Base-by-base conservation (phyloP, 1,140 invertebrate genomes). In the Drosophila azteca region DNA sequence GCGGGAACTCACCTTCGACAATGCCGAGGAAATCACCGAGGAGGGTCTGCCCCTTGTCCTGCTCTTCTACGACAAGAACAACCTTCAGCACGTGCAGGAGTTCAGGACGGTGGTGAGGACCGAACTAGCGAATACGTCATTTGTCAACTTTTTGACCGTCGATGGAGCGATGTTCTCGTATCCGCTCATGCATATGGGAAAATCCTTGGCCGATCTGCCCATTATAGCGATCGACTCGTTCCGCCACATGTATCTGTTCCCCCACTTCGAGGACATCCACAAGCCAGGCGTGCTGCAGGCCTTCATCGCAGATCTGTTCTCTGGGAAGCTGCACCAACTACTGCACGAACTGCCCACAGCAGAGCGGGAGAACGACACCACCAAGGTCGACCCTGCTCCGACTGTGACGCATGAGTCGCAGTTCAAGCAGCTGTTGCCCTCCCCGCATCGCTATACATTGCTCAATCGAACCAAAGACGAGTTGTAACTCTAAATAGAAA, bases 1-100 rank as follows among this genome's bases (percentile, higher is more conserved):
- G 13, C 43, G 59, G 11, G 65, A 71, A 6, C 31, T 88, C 2
- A 88, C 68, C n/a, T 88, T 83, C n/a, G 15, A 52, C 0, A 88
- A 88, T 61, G 84, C 79, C 3, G 83, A 88, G 26, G 72, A 77
- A 7, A 11, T 88, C 5, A 31, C 71, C 0, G 76, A 88, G 15
- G 55, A 66, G 20, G 65, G 49, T 0, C 13, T 43, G n/a, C 83
- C 71, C 4, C 53, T 88, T 1, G 9, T 88, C 2, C 22, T 88
- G 41, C 65, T 70, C 3, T 83, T 88, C 9, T 53, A 88, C 59
- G 6, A 54, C 17, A 45, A 60, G 4, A 3, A 55, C 3, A 68
- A 88, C 35, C 2, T 26, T 1, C 31, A 22, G 17, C 49, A 76
- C 1, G 11, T 48, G 0, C 52, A 20, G 6, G 48, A 83, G 2